Percentiles rank a stretch among this genome's conserved stretches.
These are phyloP conservation scores for Gerosis bhagava DNA, from an alignment of 2,888 invertebrate species.

Conservation along the genomic window DNA sequence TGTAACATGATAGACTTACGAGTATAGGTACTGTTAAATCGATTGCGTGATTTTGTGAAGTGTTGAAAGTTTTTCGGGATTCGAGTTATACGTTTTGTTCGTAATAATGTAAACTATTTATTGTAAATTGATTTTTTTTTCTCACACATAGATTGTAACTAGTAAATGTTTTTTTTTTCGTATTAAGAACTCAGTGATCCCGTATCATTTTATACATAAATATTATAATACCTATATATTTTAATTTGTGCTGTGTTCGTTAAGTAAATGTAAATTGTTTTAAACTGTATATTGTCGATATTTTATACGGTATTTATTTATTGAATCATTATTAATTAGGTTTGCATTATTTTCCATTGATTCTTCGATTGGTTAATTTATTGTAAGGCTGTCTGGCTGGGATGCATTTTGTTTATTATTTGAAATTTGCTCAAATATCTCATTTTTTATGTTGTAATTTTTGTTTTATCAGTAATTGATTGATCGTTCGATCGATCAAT, in stretches of 20 bases:
- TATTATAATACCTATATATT: slow-evolving; percentile 44
- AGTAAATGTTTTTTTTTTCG: slow-evolving; percentile 73
- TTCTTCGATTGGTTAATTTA: slow-evolving; percentile 55
- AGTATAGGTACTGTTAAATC: slow-evolving; percentile 55
- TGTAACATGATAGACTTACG: slow-evolving; percentile 71
- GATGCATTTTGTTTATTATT: slow-evolving; percentile 59
- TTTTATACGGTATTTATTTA: slow-evolving; percentile 78
- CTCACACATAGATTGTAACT: slow-evolving; percentile 68
- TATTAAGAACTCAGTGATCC: slow-evolving; percentile 66
- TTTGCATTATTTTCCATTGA: slow-evolving; percentile 53
- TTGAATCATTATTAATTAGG: slow-evolving; percentile 73
- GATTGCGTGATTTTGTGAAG: slow-evolving; percentile 49
- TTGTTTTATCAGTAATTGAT: slow-evolving; percentile 57
- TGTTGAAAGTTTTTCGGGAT: slow-evolving; percentile 67
- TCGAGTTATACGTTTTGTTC: slow-evolving; percentile 73
- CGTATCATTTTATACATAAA: slow-evolving; percentile 57
- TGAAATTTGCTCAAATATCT: slow-evolving; percentile 72
- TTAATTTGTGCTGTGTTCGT: slow-evolving; percentile 78
- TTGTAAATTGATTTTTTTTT: slow-evolving; percentile 74
- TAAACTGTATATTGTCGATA: slow-evolving; percentile 80
- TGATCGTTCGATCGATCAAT: no score
- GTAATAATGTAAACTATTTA: slow-evolving; percentile 73
- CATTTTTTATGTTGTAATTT: slow-evolving; percentile 65
- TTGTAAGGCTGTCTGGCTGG: slow-evolving; percentile 69
- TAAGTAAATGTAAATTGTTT: slow-evolving; percentile 79